phyloP scores from a whole-genome alignment of 1,140 invertebrate species.

The Ceratosolen fusciceps region DNA sequence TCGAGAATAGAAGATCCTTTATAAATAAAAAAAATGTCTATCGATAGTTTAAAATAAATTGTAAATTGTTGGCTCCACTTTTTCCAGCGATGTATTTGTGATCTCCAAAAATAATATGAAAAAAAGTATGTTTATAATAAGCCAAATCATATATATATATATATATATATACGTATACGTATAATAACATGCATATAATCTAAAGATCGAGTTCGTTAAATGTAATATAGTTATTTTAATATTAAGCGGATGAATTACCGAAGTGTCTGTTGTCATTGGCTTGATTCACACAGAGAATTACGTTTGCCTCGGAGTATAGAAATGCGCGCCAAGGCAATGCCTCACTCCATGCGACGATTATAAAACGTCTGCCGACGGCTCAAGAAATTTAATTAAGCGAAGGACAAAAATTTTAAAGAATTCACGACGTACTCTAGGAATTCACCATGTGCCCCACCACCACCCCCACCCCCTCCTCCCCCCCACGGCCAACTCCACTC shows the following conservation, averaged over 20 bases:
- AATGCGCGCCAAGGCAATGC: neutral
- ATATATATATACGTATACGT: too few species aligned
- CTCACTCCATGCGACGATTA: conserved; percentile 4
- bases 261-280: conserved; percentile 23
- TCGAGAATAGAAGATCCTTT: neutral
- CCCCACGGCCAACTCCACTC: too few species aligned
- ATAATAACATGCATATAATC: conserved; percentile 5
- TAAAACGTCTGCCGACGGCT: neutral
- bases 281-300: neutral
- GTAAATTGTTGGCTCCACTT: neutral
- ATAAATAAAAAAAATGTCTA: neutral
- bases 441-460: conserved; percentile 13
- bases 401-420: conserved; percentile 42
- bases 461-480: too few species aligned
- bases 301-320: conserved; percentile 1
- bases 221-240: conserved; percentile 48
- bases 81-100: conserved; percentile 8
- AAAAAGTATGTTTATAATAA: conserved; percentile 32
- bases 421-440: conserved; percentile 28
- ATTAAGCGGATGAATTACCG: conserved; percentile 28
- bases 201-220: conserved; percentile 31
- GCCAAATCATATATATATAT: conserved; percentile 41
- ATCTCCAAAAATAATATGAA: too few species aligned
- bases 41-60: neutral
- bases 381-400: conserved; percentile 39